phyloP scores from a whole-genome alignment of 2,797 vertebrate species.

The Catharus ustulatus region DNA sequence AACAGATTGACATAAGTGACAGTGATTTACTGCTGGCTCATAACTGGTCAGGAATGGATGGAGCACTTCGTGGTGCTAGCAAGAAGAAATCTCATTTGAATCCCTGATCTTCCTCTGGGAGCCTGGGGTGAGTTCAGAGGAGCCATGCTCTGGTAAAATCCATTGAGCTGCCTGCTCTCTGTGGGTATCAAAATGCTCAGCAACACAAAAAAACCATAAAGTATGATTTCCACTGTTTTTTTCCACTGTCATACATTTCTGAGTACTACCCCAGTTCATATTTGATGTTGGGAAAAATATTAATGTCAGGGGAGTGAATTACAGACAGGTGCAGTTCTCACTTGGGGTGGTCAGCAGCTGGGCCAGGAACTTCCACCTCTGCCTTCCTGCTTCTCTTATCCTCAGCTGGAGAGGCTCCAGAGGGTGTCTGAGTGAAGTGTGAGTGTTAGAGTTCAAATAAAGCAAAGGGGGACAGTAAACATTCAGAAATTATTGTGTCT shows the following conservation, averaged over 20 bases:
- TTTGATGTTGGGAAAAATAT: not conserved
- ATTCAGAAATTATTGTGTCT: not conserved
- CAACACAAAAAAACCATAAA: not conserved
- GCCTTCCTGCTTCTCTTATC: not conserved
- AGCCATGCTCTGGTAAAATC: not conserved
- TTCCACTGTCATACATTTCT: not conserved
- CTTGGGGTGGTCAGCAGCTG: fast-evolving
- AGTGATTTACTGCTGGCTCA: not conserved
- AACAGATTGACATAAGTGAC: not conserved
- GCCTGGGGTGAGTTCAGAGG: not conserved
- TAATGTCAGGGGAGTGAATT: not conserved
- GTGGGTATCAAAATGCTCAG: not conserved
- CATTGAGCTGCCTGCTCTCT: not conserved
- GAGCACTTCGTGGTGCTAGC: not conserved
- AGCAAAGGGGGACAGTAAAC: not conserved
- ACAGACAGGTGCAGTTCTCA: not conserved
- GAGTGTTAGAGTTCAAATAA: not conserved
- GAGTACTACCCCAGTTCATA: not conserved
- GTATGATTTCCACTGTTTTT: not conserved
- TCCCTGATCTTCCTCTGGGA: not conserved
- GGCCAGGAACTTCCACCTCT: not conserved
- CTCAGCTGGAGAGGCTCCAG: not conserved
- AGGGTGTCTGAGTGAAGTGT: not conserved
- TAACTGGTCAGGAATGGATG: not conserved
- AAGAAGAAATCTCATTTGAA: not conserved